Conservation (phyloP, 37 sponge, comb jelly and placozoan species). For the Halisarca cf. caerulea region DNA sequence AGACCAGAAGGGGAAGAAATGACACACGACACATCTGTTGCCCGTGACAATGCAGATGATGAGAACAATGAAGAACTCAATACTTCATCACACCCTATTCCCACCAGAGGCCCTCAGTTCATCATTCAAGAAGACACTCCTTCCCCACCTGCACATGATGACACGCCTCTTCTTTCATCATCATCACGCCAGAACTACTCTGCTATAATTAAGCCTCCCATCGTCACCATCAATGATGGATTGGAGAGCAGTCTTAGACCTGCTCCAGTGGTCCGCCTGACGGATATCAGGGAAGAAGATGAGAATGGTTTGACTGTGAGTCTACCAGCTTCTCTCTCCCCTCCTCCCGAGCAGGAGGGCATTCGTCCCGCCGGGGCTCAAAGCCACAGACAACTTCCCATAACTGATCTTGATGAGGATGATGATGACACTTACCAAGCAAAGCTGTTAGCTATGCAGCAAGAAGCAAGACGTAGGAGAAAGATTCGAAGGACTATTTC, state of each 20-base stretch:
- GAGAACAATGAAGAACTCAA: background rate
- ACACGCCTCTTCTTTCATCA: background rate
- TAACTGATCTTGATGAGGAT: background rate
- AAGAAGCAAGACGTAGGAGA: constrained; percentile 5
- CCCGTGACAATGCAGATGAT: background rate
- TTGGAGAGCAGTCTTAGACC: background rate
- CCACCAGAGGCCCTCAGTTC: too few relatives aligned
- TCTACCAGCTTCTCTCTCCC: background rate
- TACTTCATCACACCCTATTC: background rate
- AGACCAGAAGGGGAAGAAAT: constrained; percentile 16
- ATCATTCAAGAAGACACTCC: background rate
- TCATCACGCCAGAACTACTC: background rate
- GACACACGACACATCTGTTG: background rate
- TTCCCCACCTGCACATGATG: background rate
- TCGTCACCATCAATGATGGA: background rate
- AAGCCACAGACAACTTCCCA: background rate
- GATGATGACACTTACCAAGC: constrained; percentile 5
- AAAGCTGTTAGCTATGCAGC: background rate
- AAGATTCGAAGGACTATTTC: constrained; percentile 56
- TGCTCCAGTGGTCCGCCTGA: background rate
- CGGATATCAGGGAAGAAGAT: background rate
- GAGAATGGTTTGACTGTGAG: background rate
- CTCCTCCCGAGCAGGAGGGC: background rate
- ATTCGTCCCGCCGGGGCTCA: background rate
- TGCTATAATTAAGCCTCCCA: background rate